Percentiles rank a stretch among this genome's conserved stretches.
These are phyloP conservation scores for Ferrisia virgata DNA, from an alignment of 2,888 invertebrate genomes.

Conservation along the genomic window DNA sequence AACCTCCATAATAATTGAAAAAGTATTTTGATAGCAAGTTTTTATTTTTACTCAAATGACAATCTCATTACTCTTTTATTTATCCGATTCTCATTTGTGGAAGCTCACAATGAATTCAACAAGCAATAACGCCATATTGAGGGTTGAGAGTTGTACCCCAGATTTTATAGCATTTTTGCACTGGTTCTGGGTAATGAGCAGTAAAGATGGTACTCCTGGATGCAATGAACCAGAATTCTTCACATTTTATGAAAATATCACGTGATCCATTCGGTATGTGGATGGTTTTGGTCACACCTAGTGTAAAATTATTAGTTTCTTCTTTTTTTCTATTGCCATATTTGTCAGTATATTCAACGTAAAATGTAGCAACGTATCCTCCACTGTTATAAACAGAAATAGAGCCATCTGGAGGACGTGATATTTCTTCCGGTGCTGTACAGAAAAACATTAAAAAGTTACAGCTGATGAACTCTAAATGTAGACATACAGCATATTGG, in stretches of 20 bases:
- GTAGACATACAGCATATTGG: too few species aligned
- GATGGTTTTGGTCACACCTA: not conserved
- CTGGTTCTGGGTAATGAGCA: not conserved
- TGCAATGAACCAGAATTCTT: not conserved
- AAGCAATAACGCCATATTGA: not conserved
- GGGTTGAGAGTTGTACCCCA: not conserved
- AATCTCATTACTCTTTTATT: too few species aligned
- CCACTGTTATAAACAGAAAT: not conserved
- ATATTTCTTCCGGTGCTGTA: not conserved
- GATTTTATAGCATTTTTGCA: not conserved
- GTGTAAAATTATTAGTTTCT: not conserved
- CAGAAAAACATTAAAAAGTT: not conserved
- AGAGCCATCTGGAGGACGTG: not conserved
- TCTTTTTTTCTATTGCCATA: not conserved
- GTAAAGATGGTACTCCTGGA: not conserved
- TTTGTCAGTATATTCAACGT: not conserved
- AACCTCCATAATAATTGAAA: too few species aligned
- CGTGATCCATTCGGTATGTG: not conserved
- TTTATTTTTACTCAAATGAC: too few species aligned
- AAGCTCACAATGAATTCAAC: too few species aligned
- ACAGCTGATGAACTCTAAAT: not conserved
- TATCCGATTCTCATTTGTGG: too few species aligned
- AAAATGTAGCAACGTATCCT: not conserved
- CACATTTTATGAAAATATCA: not conserved
- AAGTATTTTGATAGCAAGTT: too few species aligned